A percentile compares a stretch with the other conserved stretches of the same genome.
These are phyloP conservation scores for Thaumetopoea pityocampa DNA, from an alignment of 1,140 invertebrate species.

Conservation along the genomic window DNA sequence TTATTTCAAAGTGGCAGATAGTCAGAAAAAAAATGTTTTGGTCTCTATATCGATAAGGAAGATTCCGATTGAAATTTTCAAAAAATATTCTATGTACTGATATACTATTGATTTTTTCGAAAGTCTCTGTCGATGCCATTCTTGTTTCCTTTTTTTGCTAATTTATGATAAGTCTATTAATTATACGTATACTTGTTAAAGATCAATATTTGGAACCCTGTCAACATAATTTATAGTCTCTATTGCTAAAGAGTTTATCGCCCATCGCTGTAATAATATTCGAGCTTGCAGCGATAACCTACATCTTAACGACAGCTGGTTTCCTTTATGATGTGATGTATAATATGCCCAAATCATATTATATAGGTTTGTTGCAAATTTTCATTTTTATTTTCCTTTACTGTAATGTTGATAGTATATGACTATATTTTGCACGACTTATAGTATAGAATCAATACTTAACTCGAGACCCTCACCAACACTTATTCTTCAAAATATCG, in stretches of 20 bases:
- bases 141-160: neutral
- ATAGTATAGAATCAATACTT: too few species aligned
- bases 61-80: too few species aligned
- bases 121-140: neutral
- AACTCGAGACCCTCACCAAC: too few species aligned
- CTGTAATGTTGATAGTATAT: too few species aligned
- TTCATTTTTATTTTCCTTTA: slow-evolving; percentile 21
- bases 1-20: too few species aligned
- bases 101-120: slow-evolving; percentile 3
- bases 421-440: too few species aligned
- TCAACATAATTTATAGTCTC: slow-evolving; percentile 15
- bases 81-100: too few species aligned
- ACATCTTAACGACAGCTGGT: slow-evolving; percentile 31
- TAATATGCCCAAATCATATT: slow-evolving; percentile 47
- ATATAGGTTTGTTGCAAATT: slow-evolving; percentile 32
- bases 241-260: slow-evolving; percentile 22
- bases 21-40: too few species aligned
- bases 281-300: slow-evolving; percentile 35
- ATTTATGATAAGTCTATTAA: too few species aligned
- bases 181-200: slow-evolving; percentile 3
- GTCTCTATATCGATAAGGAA: too few species aligned
- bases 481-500: too few species aligned
- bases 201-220: slow-evolving; percentile 14
- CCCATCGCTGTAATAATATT: slow-evolving; percentile 21
- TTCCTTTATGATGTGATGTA: slow-evolving; percentile 27